A percentile compares a stretch with the other conserved stretches of the same genome.
Evolutionary conservation across 2,797 vertebrate species (phyloP).

Genomic region (Hypotaenidia okinawae): DNA sequence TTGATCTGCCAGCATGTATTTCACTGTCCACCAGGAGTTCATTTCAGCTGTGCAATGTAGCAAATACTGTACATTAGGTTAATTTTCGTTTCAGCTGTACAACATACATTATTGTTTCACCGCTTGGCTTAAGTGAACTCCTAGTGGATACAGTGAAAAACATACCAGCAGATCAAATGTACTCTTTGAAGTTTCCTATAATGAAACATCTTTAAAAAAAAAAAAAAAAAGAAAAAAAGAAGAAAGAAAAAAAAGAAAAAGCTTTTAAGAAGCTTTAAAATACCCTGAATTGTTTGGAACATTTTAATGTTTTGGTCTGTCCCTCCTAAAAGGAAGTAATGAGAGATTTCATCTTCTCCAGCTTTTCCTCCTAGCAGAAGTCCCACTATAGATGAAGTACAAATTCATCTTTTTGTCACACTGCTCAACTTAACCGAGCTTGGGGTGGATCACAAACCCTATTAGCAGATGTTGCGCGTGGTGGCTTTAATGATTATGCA

Average conservation of each 20-base stretch:
- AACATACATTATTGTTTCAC: conserved; percentile 19
- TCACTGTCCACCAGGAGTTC: conserved; percentile 54
- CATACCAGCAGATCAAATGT: conserved; percentile 68
- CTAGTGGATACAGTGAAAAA: conserved; percentile 50
- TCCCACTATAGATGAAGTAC: neutral
- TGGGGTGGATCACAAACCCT: neutral
- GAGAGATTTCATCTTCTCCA: neutral
- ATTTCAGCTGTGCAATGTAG: conserved; percentile 31
- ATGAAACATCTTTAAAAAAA: conserved; percentile 29
- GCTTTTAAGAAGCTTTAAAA: conserved; percentile 49
- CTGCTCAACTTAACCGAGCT: neutral
- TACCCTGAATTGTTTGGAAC: neutral
- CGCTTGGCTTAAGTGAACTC: conserved; percentile 35
- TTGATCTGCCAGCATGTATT: conserved; percentile 61
- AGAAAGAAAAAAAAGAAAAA: neutral
- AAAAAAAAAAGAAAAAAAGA: too few species aligned
- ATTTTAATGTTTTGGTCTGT: conserved; percentile 25
- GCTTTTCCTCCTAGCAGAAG: neutral
- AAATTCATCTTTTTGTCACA: neutral
- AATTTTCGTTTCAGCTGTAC: conserved; percentile 50
- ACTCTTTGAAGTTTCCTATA: conserved; percentile 62
- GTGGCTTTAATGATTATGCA: neutral
- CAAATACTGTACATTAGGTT: conserved; percentile 44
- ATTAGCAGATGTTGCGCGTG: neutral
- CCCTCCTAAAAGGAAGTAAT: neutral